A percentile compares a stretch with the other conserved stretches of the same genome.
Conservation (phyloP, 2,113 vertebrate species). For the Condylura cristata region DNA sequence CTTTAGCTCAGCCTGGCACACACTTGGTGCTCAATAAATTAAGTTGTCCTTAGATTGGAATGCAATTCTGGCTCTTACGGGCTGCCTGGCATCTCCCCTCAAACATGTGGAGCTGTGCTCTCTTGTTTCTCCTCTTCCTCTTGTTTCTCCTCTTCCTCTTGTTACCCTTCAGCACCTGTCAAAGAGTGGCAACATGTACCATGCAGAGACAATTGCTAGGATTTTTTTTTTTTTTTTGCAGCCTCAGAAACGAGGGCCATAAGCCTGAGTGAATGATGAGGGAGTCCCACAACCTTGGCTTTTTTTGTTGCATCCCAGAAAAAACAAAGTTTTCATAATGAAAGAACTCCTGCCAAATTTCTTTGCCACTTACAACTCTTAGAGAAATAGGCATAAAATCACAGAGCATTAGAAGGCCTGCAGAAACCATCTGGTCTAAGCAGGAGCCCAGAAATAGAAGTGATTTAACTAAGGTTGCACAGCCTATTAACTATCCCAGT, state of each 20-base stretch:
- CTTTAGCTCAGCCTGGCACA: background rate
- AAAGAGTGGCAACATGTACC: background rate
- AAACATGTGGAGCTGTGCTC: background rate
- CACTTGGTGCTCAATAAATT: slow-evolving; percentile 1
- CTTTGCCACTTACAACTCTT: slow-evolving; percentile 57
- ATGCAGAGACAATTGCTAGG: slow-evolving; percentile 1
- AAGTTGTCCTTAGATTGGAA: slow-evolving; percentile 34
- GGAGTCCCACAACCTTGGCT: background rate
- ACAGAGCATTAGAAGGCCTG: slow-evolving; percentile 15
- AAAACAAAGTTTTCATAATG: slow-evolving; percentile 51
- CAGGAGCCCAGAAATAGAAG: slow-evolving; percentile 1
- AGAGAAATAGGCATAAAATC: slow-evolving; percentile 50
- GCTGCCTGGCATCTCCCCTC: background rate
- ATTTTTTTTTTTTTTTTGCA: slow-evolving; percentile 43
- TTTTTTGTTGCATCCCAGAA: slow-evolving; percentile 39
- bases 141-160: slow-evolving; percentile 32
- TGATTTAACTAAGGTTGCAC: slow-evolving; percentile 23
- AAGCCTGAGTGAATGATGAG: background rate
- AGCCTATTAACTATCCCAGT: background rate
- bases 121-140: background rate
- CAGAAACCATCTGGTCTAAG: slow-evolving; percentile 39
- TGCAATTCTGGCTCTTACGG: slow-evolving; percentile 33
- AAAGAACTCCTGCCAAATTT: slow-evolving; percentile 54
- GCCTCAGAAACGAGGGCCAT: background rate
- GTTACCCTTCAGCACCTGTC: background rate